Evolutionary conservation across 2,113 vertebrate species (phyloP).

Genomic region (Climacteris rufus): DNA sequence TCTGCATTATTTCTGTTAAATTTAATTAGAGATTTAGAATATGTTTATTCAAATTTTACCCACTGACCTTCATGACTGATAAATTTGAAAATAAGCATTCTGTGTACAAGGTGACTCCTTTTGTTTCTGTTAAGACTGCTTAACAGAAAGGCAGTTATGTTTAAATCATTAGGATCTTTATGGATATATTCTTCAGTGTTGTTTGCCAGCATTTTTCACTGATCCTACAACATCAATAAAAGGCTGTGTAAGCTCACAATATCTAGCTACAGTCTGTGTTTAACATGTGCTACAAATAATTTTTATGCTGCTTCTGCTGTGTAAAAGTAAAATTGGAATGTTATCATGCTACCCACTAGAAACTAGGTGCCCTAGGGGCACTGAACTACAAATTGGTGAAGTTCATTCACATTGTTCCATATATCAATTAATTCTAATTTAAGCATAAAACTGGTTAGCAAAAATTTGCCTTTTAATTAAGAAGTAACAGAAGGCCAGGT

Average conservation of each 20-base stretch:
- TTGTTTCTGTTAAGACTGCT: background rate
- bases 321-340: background rate
- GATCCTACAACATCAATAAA: background rate
- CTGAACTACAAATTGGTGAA: background rate
- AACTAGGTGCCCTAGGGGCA: background rate
- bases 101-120: background rate
- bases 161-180: background rate
- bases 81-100: background rate
- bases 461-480: background rate
- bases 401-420: background rate
- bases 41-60: background rate
- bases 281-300: background rate
- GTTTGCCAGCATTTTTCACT: background rate
- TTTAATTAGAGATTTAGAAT: background rate
- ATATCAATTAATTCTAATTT: background rate
- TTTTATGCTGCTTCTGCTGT: background rate
- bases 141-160: background rate
- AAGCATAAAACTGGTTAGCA: background rate
- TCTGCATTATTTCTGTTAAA: background rate
- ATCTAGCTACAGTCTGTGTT: background rate
- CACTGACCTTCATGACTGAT: background rate
- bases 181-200: background rate
- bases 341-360: background rate
- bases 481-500: background rate
- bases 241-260: background rate